Conservation (phyloP, 2,888 invertebrate species). For the Polymixis flavicincta region DNA sequence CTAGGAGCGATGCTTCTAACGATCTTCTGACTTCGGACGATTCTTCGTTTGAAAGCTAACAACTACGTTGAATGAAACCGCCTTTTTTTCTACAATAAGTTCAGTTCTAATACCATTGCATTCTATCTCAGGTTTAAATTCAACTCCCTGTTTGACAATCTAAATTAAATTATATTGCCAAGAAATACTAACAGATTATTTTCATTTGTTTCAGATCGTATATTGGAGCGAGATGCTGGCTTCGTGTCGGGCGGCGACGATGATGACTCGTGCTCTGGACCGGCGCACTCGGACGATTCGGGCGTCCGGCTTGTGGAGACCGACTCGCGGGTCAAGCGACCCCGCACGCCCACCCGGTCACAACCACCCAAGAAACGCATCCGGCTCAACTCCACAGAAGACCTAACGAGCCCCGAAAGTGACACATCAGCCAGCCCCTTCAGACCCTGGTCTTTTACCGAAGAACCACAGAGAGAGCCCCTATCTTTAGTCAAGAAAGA, state of each 20-base stretch:
- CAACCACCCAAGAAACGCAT: constrained; percentile 94
- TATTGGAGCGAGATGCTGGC: constrained; percentile 92
- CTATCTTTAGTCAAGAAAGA: constrained; percentile 91
- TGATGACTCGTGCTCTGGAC: constrained; percentile 90
- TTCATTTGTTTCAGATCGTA: constrained; percentile 89
- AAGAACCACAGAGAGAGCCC: constrained; percentile 92
- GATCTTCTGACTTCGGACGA: too few species aligned
- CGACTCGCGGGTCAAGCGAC: constrained; percentile 91
- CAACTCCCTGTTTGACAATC: not conserved
- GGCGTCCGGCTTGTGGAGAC: constrained; percentile 85
- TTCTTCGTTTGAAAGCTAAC: not conserved
- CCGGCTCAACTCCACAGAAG: constrained; percentile 87
- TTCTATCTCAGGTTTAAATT: not conserved
- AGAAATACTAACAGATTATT: constrained; percentile 39
- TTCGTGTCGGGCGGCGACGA: constrained; percentile 94
- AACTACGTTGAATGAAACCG: too few species aligned
- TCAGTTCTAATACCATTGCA: not conserved
- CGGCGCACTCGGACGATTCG: constrained; percentile 89
- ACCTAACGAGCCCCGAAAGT: constrained; percentile 83
- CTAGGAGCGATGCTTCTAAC: not conserved
- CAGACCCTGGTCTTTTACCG: constrained; percentile 92
- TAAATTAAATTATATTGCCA: not conserved
- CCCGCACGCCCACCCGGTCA: constrained; percentile 81
- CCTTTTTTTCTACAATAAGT: not conserved
- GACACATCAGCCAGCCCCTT: constrained; percentile 89